Conservation (phyloP, 2,113 vertebrate species). For the Xenus cinereus region DNA sequence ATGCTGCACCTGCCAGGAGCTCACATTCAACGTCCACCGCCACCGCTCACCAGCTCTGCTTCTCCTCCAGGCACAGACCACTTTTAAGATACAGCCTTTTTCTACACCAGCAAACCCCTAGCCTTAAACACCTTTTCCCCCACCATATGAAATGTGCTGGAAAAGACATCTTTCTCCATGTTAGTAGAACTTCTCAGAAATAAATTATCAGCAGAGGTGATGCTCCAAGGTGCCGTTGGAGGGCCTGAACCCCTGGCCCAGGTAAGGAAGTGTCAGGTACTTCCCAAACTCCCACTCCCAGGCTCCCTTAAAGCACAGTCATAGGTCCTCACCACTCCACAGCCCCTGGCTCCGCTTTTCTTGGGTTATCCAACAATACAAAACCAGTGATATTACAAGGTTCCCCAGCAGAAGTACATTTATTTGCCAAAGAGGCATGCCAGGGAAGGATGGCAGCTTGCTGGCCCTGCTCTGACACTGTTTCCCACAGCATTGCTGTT, state of each 20-base stretch:
- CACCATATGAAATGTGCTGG: neutral
- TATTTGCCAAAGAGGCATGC: neutral
- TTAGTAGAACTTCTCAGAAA: neutral
- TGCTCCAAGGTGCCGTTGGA: neutral
- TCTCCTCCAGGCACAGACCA: neutral
- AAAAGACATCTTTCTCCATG: neutral
- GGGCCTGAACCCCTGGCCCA: neutral
- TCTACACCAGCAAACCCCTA: neutral
- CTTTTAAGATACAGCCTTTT: neutral
- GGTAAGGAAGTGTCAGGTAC: accelerated
- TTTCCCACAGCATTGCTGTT: neutral
- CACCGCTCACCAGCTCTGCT: neutral
- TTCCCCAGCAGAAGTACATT: neutral
- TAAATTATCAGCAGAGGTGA: neutral
- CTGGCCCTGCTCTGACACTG: neutral
- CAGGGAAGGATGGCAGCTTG: neutral
- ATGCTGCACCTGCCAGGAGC: neutral
- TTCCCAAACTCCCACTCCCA: neutral
- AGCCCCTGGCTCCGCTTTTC: neutral
- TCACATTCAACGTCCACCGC: neutral
- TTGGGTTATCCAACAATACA: neutral
- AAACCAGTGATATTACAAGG: accelerated
- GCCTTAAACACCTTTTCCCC: neutral
- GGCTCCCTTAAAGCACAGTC: neutral
- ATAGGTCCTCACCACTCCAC: neutral